Evolutionary conservation across 2,113 vertebrate genomes (phyloP).

Genomic region (Corvus hawaiiensis): DNA sequence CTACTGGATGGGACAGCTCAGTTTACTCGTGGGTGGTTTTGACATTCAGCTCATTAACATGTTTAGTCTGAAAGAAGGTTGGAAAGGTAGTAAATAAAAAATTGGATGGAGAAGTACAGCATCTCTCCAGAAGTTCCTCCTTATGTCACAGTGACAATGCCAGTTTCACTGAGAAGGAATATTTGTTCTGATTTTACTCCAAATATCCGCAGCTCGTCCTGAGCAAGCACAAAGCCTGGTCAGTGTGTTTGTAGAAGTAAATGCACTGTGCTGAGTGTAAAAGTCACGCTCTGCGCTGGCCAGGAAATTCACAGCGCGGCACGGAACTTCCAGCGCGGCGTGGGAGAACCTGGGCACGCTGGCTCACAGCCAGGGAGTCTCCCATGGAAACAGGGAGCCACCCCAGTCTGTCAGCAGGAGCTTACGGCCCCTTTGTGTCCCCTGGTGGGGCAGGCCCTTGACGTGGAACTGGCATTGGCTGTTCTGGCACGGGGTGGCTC

Average conservation of each 20-base stretch:
- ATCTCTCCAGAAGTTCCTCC: not conserved
- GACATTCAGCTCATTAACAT: slow-evolving; percentile 45
- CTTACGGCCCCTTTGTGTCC: not conserved
- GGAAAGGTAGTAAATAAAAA: slow-evolving; percentile 33
- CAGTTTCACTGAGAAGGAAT: not conserved
- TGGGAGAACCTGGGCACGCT: not conserved
- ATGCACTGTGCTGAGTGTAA: accelerated
- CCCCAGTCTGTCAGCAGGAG: not conserved
- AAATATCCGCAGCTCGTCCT: accelerated
- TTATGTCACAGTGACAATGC: not conserved
- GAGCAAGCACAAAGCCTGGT: not conserved
- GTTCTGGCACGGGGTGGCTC: accelerated
- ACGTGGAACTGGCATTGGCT: accelerated
- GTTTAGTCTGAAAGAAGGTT: slow-evolving; percentile 46
- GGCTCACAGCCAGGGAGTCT: not conserved
- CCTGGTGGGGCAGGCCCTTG: not conserved
- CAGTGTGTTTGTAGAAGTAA: not conserved
- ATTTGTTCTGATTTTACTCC: not conserved
- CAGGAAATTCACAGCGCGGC: not conserved
- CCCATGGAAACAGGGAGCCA: not conserved
- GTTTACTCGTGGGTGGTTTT: slow-evolving; percentile 35
- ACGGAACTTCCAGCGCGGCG: accelerated
- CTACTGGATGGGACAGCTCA: slow-evolving; percentile 2
- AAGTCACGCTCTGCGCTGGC: accelerated
- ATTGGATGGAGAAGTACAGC: not conserved